Evolutionary conservation across 2,888 invertebrate genomes (phyloP).

Genomic region (Lepidochrysops patricia): DNA sequence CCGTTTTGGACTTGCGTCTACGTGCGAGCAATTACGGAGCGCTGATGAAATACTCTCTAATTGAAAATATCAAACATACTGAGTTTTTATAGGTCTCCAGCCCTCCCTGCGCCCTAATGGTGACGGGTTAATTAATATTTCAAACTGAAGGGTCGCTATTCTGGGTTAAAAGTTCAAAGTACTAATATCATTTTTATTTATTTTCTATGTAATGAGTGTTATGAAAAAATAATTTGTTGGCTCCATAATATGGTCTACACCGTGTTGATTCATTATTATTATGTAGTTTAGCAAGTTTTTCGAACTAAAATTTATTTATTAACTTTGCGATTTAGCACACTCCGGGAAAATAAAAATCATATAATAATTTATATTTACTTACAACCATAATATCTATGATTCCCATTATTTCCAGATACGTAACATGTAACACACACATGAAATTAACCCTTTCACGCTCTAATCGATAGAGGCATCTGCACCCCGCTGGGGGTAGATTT

Average conservation of each 20-base stretch:
- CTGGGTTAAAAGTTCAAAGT: neutral
- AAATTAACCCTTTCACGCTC: slow-evolving; percentile 47
- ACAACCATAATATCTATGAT: too few species aligned
- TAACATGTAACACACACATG: slow-evolving; percentile 36
- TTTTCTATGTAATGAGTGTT: neutral
- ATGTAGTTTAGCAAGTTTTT: too few species aligned
- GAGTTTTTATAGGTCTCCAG: neutral
- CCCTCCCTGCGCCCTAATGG: neutral
- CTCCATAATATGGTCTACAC: too few species aligned
- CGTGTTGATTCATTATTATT: too few species aligned
- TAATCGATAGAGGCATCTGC: slow-evolving; percentile 42
- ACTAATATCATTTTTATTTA: neutral
- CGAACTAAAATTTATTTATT: too few species aligned
- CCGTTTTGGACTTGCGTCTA: slow-evolving; percentile 31
- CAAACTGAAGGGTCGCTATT: neutral
- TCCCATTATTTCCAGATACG: slow-evolving; percentile 19
- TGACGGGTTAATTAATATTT: neutral
- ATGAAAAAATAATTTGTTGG: neutral
- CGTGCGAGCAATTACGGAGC: slow-evolving; percentile 32
- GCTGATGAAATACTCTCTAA: slow-evolving; percentile 13
- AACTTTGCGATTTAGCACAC: too few species aligned
- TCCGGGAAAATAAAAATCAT: too few species aligned
- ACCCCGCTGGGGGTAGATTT: slow-evolving; percentile 44
- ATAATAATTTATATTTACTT: too few species aligned
- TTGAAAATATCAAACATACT: neutral